Percentiles rank a stretch among this genome's conserved stretches.
These are phyloP conservation scores for Glaucidium brasilianum DNA, from an alignment of 2,113 vertebrate species.

Conservation along the genomic window DNA sequence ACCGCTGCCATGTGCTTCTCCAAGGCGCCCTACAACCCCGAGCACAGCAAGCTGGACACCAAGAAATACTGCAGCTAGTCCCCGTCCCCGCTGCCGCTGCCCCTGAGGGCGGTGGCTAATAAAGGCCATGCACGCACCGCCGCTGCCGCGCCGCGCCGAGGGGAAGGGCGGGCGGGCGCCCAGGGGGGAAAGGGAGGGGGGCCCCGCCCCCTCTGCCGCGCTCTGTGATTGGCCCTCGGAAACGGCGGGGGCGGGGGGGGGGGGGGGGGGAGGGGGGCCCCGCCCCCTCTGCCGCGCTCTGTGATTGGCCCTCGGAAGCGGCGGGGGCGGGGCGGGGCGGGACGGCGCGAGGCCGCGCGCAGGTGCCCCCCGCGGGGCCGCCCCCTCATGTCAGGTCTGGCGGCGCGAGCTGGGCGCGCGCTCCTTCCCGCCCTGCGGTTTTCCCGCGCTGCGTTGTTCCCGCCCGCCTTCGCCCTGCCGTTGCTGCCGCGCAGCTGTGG, in stretches of 20 bases:
- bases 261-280: rapidly evolving
- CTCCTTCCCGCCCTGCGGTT: too few species aligned
- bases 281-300: neutral
- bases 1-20: constrained; percentile 82
- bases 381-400: neutral
- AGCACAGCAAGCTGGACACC: constrained; percentile 50
- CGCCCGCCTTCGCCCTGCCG: too few species aligned
- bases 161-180: neutral
- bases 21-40: constrained; percentile 59
- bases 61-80: constrained; percentile 55
- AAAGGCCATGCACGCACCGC: rapidly evolving
- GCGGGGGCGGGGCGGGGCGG: neutral
- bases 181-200: rapidly evolving
- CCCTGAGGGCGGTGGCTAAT: neutral
- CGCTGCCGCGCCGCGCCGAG: rapidly evolving
- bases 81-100: too few species aligned
- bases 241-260: rapidly evolving
- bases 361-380: neutral
- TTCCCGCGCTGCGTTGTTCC: too few species aligned
- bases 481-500: too few species aligned
- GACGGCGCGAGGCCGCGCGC: neutral
- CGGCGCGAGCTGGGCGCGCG: too few species aligned
- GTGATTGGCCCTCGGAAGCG: neutral
- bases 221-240: too few species aligned
- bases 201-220: neutral